These are phyloP conservation scores for Buteo buteo DNA, from an alignment of 2,113 vertebrate species.

Conservation along the genomic window DNA sequence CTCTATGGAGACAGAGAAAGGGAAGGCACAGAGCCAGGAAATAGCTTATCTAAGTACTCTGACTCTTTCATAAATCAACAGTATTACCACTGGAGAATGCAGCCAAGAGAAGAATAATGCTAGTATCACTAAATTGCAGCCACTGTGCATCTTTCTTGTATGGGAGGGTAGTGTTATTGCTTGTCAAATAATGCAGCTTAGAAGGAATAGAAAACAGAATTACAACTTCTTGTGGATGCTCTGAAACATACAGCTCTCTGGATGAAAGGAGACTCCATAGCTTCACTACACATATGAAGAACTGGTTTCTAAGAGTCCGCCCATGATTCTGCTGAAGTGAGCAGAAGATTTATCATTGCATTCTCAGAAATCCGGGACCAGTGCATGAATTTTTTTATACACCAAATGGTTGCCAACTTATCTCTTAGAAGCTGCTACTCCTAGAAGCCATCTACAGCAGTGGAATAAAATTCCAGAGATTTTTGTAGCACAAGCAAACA, in stretches of 20 bases:
- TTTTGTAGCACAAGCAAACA: not conserved
- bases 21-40: constrained; percentile 22
- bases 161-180: not conserved
- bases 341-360: not conserved
- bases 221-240: not conserved
- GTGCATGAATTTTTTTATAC: not conserved
- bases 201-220: not conserved
- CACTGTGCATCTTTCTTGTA: not conserved
- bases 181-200: not conserved
- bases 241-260: not conserved
- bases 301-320: not conserved
- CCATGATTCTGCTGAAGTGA: not conserved
- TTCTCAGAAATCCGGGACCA: not conserved
- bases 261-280: not conserved
- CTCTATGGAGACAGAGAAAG: not conserved
- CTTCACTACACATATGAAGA: not conserved
- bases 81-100: not conserved
- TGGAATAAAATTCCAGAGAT: not conserved
- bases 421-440: not conserved
- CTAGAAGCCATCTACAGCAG: not conserved
- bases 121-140: not conserved
- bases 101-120: not conserved
- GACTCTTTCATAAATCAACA: constrained; percentile 33
- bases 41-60: constrained; percentile 18
- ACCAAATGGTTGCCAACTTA: not conserved